phyloP scores from a whole-genome alignment of 1,140 invertebrate species.

The Brachionus angularis region DNA sequence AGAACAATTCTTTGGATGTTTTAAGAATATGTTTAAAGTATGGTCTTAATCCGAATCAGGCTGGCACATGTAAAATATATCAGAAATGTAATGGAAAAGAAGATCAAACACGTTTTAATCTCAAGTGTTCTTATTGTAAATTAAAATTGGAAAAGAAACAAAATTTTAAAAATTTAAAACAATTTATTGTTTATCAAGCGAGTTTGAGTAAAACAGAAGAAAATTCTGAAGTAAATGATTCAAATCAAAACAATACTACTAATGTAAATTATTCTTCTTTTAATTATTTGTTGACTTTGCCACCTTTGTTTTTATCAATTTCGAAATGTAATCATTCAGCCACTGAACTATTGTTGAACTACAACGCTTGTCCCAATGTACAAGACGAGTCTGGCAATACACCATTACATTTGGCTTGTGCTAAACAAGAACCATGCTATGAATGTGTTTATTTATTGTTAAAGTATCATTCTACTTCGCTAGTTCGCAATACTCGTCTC shows the following conservation, averaged over 20 bases:
- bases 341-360: background rate
- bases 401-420: slow-evolving; percentile 21
- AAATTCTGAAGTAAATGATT: background rate
- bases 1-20: slow-evolving; percentile 12
- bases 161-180: too few species aligned
- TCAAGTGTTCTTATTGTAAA: slow-evolving; percentile 19
- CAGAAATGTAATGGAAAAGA: background rate
- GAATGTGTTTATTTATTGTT: slow-evolving; percentile 10
- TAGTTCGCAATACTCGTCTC: background rate
- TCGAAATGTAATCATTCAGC: slow-evolving; percentile 19
- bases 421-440: slow-evolving; percentile 22
- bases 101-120: background rate
- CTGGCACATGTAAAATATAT: background rate
- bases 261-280: background rate
- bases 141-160: too few species aligned
- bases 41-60: slow-evolving; percentile 30
- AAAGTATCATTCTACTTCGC: slow-evolving; percentile 14
- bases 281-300: background rate
- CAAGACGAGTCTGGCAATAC: background rate
- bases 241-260: background rate
- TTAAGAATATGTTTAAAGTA: slow-evolving; percentile 41
- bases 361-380: slow-evolving; percentile 29
- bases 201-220: background rate
- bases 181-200: too few species aligned
- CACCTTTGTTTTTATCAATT: slow-evolving; percentile 32